Conservation (phyloP, 92 coral and sea anemone genomes). For the Micromussa lordhowensis region DNA sequence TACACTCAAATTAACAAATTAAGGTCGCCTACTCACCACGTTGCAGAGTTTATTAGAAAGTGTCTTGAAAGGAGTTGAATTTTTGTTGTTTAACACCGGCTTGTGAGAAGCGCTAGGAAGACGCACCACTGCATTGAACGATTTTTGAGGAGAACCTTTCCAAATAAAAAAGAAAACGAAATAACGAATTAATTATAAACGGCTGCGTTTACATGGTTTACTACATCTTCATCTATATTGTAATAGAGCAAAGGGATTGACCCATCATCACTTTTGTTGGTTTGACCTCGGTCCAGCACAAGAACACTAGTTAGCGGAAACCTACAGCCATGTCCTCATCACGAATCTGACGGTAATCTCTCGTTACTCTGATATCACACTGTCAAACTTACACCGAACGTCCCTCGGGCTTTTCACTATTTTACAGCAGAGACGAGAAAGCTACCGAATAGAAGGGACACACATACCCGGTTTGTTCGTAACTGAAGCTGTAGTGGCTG, state of each 20-base stretch:
- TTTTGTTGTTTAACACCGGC: constrained; percentile 31
- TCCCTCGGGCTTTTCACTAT: neutral
- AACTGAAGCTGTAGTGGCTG: constrained; percentile 17
- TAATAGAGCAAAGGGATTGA: no score
- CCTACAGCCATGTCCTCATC: neutral
- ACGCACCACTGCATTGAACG: constrained; percentile 39
- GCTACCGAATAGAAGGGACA: neutral
- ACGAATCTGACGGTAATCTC: neutral
- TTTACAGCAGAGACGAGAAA: neutral
- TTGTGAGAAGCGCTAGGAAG: constrained; percentile 29
- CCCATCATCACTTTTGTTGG: neutral
- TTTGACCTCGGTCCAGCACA: neutral
- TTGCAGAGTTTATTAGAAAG: constrained; percentile 29
- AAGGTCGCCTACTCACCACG: constrained; percentile 9
- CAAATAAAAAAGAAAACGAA: neutral
- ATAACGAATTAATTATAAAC: no score
- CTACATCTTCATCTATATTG: neutral
- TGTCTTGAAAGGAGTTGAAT: constrained; percentile 21
- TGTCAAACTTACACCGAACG: neutral
- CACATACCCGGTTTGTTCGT: constrained; percentile 39
- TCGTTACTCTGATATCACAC: neutral
- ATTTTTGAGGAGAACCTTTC: constrained; percentile 34
- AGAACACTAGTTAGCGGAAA: neutral
- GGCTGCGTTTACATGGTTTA: neutral
- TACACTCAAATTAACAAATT: no score